phyloP scores from a whole-genome alignment of 2,113 vertebrate species.

The Symphodus melops region DNA sequence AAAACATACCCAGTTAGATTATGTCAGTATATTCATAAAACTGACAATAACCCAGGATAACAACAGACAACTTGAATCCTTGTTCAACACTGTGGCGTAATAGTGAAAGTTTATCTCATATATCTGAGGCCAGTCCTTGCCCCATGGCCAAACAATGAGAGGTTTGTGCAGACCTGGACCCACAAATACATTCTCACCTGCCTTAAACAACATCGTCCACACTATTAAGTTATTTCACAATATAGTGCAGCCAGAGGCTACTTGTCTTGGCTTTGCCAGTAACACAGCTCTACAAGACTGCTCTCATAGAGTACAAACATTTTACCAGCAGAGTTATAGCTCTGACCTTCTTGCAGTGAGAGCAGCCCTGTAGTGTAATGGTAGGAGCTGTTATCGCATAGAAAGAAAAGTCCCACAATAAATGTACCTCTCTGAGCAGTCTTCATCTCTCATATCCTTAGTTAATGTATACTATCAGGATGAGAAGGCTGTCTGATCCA shows the following conservation, averaged over 20 bases:
- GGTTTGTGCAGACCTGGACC: not conserved
- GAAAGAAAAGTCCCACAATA: too few species aligned
- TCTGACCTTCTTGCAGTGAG: conserved; percentile 11
- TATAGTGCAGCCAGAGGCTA: not conserved
- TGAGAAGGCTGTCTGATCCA: too few species aligned
- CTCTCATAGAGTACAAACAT: conserved; percentile 15
- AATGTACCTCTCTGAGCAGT: too few species aligned
- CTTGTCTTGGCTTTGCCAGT: not conserved
- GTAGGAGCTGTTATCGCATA: not conserved
- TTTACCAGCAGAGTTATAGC: conserved; percentile 1
- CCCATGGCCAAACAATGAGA: not conserved
- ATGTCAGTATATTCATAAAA: too few species aligned
- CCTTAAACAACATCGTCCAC: not conserved
- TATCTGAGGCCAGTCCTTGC: not conserved
- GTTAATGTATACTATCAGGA: too few species aligned
- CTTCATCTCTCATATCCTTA: too few species aligned
- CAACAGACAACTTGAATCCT: too few species aligned
- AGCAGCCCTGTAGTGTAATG: not conserved
- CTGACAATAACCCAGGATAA: too few species aligned
- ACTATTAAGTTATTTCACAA: not conserved
- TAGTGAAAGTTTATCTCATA: not conserved
- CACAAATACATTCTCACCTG: not conserved
- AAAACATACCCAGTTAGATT: too few species aligned
- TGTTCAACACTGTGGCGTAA: too few species aligned
- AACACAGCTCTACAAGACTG: not conserved